Percentiles rank a stretch among this genome's conserved stretches.
phyloP scores from a whole-genome alignment of 2,113 vertebrate species.

The Crotalus viridis region DNA sequence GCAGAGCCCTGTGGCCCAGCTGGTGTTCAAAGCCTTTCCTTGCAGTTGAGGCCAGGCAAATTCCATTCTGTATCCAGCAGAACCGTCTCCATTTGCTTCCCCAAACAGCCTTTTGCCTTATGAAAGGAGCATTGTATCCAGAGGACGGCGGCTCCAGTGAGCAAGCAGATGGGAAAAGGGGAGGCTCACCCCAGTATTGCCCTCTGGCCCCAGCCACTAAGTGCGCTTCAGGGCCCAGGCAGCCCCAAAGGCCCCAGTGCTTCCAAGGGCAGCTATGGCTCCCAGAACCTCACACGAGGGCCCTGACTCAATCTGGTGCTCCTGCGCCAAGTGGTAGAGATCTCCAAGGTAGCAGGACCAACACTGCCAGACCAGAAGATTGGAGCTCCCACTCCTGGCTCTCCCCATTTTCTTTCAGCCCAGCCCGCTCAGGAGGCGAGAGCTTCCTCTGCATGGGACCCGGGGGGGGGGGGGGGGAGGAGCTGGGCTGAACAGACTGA shows the following conservation, averaged over 20 bases:
- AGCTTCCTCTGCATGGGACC: background rate
- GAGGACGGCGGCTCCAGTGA: background rate
- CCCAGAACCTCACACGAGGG: background rate
- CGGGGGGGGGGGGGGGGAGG: fast-evolving
- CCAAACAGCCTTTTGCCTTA: background rate
- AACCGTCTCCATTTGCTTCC: background rate
- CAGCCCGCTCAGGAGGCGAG: background rate
- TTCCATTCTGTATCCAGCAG: background rate
- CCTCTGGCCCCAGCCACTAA: background rate
- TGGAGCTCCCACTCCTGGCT: background rate
- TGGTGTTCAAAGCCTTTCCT: background rate
- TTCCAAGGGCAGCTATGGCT: too few relatives aligned
- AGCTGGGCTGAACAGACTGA: slow-evolving; percentile 53
- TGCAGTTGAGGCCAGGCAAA: background rate
- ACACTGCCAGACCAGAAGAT: background rate
- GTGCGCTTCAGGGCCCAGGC: background rate
- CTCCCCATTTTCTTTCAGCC: background rate
- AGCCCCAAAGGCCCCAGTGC: background rate
- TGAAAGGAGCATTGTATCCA: background rate
- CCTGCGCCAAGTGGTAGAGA: too few relatives aligned
- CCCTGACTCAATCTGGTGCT: background rate
- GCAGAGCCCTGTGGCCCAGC: background rate
- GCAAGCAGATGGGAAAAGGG: background rate
- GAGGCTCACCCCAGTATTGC: background rate
- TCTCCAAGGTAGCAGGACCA: background rate